Conservation (phyloP, 2,113 vertebrate species). For the Anseranas semipalmata region DNA sequence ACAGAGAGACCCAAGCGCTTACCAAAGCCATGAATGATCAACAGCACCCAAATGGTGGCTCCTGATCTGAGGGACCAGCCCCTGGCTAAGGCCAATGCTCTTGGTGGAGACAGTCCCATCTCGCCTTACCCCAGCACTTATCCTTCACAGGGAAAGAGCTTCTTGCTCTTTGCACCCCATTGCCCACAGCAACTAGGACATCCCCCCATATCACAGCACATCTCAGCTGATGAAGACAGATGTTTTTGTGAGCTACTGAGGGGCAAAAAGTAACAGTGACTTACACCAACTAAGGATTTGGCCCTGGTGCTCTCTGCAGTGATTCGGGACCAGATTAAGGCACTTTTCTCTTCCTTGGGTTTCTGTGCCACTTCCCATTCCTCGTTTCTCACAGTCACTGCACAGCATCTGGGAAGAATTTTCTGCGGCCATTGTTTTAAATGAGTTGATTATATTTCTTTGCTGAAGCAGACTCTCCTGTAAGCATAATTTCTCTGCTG, state of each 20-base stretch:
- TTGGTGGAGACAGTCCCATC: not conserved
- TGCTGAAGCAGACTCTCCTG: not conserved
- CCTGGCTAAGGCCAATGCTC: not conserved
- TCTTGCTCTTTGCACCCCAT: no score
- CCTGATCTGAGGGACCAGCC: not conserved
- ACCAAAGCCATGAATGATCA: not conserved
- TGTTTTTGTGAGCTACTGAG: no score
- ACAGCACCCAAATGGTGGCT: not conserved
- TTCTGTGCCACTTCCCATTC: not conserved
- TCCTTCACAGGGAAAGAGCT: not conserved
- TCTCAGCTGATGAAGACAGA: no score
- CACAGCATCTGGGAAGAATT: not conserved
- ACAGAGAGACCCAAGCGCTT: not conserved
- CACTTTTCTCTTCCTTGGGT: not conserved
- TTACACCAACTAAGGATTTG: not conserved
- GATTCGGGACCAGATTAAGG: not conserved
- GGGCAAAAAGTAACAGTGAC: no score
- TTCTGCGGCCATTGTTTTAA: not conserved
- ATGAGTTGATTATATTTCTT: not conserved
- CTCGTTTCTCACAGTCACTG: not conserved
- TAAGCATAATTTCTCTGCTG: not conserved
- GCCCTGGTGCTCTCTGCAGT: not conserved
- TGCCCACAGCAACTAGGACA: no score
- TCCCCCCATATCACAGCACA: no score
- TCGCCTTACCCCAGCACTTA: not conserved